Percentiles rank a stretch among this genome's conserved stretches.
Evolutionary conservation across 2,797 vertebrate genomes (phyloP).

Genomic region (Acipenser ruthenus): DNA sequence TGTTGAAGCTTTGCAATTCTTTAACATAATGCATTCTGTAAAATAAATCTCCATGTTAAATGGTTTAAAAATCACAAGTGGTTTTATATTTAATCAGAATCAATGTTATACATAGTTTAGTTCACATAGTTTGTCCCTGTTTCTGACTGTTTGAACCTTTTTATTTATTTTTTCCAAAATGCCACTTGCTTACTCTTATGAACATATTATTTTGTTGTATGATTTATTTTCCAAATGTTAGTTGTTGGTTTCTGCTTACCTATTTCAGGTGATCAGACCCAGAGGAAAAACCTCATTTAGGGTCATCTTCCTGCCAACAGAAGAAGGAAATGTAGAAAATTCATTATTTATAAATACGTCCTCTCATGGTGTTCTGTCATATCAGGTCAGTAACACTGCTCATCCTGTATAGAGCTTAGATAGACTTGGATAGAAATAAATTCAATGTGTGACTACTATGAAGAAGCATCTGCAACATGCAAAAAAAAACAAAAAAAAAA

Average conservation of each 20-base stretch:
- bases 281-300: slow-evolving; percentile 88
- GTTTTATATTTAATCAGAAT: too few relatives aligned
- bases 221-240: not conserved
- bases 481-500: not conserved
- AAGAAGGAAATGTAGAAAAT: slow-evolving; percentile 89
- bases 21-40: too few relatives aligned
- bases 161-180: not conserved
- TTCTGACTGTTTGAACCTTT: too few relatives aligned
- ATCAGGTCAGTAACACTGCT: slow-evolving; percentile 68
- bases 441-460: not conserved
- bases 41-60: too few relatives aligned
- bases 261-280: slow-evolving; percentile 79
- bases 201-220: not conserved
- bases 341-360: slow-evolving; percentile 99
- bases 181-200: too few relatives aligned
- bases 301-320: slow-evolving; percentile 88
- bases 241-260: not conserved
- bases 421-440: not conserved
- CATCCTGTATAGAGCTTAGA: not conserved
- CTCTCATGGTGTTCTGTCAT: slow-evolving; percentile 82
- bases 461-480: not conserved
- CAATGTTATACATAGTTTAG: too few relatives aligned
- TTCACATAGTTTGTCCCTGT: too few relatives aligned
- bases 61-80: too few relatives aligned
- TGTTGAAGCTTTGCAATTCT: too few relatives aligned